Conservation (phyloP, 2,797 vertebrate species). For the Cryptoblepharus egeriae region DNA sequence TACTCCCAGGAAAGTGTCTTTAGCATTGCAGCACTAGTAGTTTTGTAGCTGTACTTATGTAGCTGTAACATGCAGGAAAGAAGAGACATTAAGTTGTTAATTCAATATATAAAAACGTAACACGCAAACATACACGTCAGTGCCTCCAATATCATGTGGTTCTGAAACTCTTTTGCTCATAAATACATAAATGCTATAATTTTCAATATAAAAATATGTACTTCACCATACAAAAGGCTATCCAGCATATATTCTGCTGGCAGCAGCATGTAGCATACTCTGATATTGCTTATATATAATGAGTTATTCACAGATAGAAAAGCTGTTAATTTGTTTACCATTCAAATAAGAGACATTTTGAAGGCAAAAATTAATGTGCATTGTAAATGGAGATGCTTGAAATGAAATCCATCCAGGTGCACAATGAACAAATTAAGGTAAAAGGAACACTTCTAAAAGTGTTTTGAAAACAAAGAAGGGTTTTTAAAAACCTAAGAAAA, state of each 20-base stretch:
- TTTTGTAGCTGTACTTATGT: too few relatives aligned
- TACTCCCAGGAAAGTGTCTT: too few relatives aligned
- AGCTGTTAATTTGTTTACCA: not conserved
- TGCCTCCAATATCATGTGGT: not conserved
- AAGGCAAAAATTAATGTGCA: not conserved
- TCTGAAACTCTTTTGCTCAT: not conserved
- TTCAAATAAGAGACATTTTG: slow-evolving; percentile 1
- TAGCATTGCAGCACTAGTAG: too few relatives aligned
- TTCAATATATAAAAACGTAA: too few relatives aligned
- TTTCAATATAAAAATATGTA: not conserved
- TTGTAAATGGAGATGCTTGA: not conserved
- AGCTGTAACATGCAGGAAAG: too few relatives aligned
- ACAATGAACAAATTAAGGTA: slow-evolving; percentile 16
- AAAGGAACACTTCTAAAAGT: slow-evolving; percentile 23
- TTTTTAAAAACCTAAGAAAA: not conserved
- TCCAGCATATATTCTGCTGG: not conserved
- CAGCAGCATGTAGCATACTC: not conserved
- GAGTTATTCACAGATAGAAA: not conserved
- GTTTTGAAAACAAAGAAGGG: too few relatives aligned
- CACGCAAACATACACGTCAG: not conserved
- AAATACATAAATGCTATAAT: not conserved
- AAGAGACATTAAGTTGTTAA: too few relatives aligned
- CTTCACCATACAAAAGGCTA: not conserved
- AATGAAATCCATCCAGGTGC: not conserved
- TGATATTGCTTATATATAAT: slow-evolving; percentile 9